Evolutionary conservation across 2,113 vertebrate genomes (phyloP).

Genomic region (Phaethornis superciliosus): DNA sequence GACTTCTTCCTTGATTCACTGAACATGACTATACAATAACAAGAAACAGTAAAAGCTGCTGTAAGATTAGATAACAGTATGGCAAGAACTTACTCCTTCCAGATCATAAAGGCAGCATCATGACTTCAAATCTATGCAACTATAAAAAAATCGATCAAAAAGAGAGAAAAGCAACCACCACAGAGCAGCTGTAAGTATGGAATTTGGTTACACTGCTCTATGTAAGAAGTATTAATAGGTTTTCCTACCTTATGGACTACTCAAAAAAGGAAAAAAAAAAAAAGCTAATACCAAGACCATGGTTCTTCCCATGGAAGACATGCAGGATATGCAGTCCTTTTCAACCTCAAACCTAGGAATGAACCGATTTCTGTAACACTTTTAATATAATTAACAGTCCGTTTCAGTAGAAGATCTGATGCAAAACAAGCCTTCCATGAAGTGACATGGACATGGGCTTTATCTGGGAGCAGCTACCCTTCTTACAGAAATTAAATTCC

Average conservation of each 20-base stretch:
- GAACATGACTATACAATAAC: neutral
- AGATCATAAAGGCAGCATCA: neutral
- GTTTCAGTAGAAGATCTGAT: neutral
- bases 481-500: neutral
- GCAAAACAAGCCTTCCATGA: neutral
- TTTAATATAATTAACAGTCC: neutral
- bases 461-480: neutral
- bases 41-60: neutral
- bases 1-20: neutral
- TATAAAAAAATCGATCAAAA: neutral
- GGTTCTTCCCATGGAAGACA: neutral
- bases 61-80: neutral
- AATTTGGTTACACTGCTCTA: neutral
- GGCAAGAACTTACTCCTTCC: neutral
- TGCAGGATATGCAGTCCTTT: neutral
- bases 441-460: neutral
- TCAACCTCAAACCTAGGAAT: neutral
- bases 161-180: neutral
- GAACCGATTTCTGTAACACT: fast-evolving
- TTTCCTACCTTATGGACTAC: neutral
- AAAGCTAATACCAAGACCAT: neutral
- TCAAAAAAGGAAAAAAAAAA: neutral
- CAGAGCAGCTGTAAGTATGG: neutral
- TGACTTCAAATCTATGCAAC: neutral
- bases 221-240: neutral